Conservation (phyloP, 2,113 vertebrate genomes). For the Panurus biarmicus region DNA sequence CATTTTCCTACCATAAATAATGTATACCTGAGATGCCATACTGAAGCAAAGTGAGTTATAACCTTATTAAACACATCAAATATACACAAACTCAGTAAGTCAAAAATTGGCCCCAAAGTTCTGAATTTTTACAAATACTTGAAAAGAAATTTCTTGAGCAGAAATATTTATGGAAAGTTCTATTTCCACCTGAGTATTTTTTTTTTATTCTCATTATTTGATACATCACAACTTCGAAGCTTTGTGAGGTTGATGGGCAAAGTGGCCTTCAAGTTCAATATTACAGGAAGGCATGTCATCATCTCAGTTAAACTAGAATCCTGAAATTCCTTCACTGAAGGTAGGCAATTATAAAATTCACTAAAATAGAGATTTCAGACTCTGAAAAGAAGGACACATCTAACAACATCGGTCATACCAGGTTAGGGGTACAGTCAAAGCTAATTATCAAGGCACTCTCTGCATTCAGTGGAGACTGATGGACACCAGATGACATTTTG, state of each 20-base stretch:
- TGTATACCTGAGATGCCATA: not conserved
- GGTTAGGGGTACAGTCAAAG: not conserved
- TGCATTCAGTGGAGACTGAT: not conserved
- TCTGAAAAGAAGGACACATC: not conserved
- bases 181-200: not conserved
- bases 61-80: not conserved
- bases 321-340: not conserved
- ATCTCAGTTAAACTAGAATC: not conserved
- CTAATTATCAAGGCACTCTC: not conserved
- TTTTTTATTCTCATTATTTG: not conserved
- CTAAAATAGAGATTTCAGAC: not conserved
- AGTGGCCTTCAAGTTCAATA: not conserved
- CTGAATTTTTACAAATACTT: not conserved
- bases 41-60: not conserved
- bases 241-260: not conserved
- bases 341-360: not conserved
- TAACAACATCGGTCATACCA: not conserved
- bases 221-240: not conserved
- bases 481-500: not conserved
- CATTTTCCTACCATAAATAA: not conserved
- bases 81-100: not conserved
- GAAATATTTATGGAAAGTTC: not conserved
- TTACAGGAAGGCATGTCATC: not conserved
- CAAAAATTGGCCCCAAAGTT: not conserved
- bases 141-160: not conserved